phyloP scores from a whole-genome alignment of 2,888 invertebrate species.

The Aleiodes leptofemur region DNA sequence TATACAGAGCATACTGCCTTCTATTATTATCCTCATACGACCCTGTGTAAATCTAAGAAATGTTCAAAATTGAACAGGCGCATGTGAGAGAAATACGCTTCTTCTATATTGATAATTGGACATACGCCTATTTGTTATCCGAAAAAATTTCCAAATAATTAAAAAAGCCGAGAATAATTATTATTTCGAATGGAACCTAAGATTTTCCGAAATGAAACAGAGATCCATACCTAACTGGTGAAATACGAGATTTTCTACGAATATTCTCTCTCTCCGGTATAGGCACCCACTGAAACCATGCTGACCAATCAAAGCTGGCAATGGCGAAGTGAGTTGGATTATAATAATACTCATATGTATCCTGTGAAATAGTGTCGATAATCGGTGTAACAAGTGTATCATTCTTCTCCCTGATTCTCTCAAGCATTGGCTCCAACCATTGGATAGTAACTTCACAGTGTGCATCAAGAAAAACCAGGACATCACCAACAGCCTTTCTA shows the following conservation, averaged over 20 bases:
- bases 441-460: conserved; percentile 90
- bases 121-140: no score
- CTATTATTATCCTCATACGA: no score
- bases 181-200: no score
- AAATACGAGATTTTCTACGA: conserved; percentile 78
- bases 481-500: conserved; percentile 86
- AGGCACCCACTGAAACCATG: conserved; percentile 95
- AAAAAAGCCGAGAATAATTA: no score
- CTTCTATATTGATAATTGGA: no score
- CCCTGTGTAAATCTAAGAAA: no score
- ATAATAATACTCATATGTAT: conserved; percentile 83
- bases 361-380: conserved; percentile 94
- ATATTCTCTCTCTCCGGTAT: conserved; percentile 82
- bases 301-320: conserved; percentile 91
- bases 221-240: conserved; percentile 78
- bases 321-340: conserved; percentile 78
- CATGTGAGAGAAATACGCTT: no score
- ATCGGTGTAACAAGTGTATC: conserved; percentile 93
- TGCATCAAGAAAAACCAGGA: conserved; percentile 91
- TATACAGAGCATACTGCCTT: no score
- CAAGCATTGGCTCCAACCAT: conserved; percentile 93
- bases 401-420: conserved; percentile 87
- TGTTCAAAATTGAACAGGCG: no score
- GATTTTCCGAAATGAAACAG: no score
- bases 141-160: no score